These are phyloP conservation scores for Lanistes nyassanus DNA, from an alignment of 1,140 invertebrate genomes.

Conservation along the genomic window DNA sequence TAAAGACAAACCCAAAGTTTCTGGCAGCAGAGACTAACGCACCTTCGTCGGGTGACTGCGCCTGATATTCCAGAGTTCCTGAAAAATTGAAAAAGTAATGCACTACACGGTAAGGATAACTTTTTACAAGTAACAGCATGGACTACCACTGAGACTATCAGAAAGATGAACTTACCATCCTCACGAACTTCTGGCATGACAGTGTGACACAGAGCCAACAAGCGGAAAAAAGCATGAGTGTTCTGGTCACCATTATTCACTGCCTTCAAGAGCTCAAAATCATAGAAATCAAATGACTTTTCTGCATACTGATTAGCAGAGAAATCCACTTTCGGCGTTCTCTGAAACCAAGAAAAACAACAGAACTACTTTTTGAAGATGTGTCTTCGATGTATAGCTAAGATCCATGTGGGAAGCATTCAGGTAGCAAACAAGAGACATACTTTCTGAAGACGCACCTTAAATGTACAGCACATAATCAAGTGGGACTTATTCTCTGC, in stretches of 20 bases:
- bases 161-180: slow-evolving; percentile 56
- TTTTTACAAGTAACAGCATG: no score
- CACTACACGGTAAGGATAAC: no score
- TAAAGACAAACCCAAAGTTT: slow-evolving; percentile 97
- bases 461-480: no score
- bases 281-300: slow-evolving; percentile 93
- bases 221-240: slow-evolving; percentile 84
- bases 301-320: slow-evolving; percentile 94
- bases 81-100: background rate
- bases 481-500: no score
- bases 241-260: slow-evolving; percentile 78
- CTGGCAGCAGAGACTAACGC: slow-evolving; percentile 96
- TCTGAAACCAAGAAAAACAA: slow-evolving; percentile 69
- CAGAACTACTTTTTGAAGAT: background rate
- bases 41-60: slow-evolving; percentile 97
- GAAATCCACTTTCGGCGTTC: slow-evolving; percentile 85
- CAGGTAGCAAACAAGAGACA: no score
- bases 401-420: no score
- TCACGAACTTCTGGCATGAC: slow-evolving; percentile 88
- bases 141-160: no score
- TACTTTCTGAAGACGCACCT: no score
- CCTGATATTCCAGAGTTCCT: slow-evolving; percentile 67
- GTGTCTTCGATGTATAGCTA: no score
- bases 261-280: slow-evolving; percentile 85
- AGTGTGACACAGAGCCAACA: slow-evolving; percentile 96